Evolutionary conservation across 2,113 vertebrate species (phyloP), one percentile per base, ranked within the genome.

Genomic region (Thinocorus orbignyianus): DNA sequence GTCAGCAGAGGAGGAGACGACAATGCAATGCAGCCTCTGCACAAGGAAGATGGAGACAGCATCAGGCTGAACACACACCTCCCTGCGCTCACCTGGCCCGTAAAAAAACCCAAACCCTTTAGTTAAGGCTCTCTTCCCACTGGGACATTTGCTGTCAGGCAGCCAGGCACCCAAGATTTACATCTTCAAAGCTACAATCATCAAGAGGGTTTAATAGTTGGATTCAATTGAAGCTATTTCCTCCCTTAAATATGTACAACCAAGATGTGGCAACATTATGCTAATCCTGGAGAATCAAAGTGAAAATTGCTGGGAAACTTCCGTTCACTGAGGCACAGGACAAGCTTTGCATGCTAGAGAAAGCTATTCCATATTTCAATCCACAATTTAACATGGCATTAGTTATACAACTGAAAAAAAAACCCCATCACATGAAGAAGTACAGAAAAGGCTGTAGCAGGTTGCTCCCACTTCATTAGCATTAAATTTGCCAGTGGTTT

Each of bases 201-300:
- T 81, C 77, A 81, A 58, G 66, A 84, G 25, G 78, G 69, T 91
- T 95, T 72, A 88, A 76, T 20, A 89, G 48, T 28, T 30, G 72
- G 48, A 49, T 81, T 66, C 65, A 92, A 37, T 54, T 91, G 52
- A 79, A 86, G 73, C 61, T 18, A 76, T 81, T 95, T 96, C 95
- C 96, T 88, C 41, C 76, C 68, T 37, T 60, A 68, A 86, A 58
- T 68, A 92, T 6, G 28, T 52, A 55, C 30, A 90, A 68, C 82
- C 51, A 35, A 89, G 86, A 92, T 78, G 91, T 84, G 80, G 88
- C 88, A 95, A 93, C 73, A 13, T 24, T 88, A 94, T 92, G 95
- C 46, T 93, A 95, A 94, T 69, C 19, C 41, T 10, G 65, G 54
- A 88, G 86, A 93, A 96, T 93, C 83, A 95, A 90, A 96, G 95